Conservation (phyloP, 2,888 invertebrate genomes). For the Yponomeuta evonymella region DNA sequence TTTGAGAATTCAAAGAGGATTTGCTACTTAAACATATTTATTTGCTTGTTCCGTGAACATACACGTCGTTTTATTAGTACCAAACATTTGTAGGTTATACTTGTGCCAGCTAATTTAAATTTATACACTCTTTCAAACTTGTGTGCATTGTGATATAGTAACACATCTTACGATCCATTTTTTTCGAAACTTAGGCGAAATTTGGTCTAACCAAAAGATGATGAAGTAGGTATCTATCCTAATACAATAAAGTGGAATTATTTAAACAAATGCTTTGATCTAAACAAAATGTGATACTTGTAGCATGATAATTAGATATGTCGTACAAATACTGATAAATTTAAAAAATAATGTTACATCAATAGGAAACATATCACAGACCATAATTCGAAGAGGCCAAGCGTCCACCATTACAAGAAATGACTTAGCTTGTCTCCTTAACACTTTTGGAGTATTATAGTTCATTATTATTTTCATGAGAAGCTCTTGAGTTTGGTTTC, state of each 20-base stretch:
- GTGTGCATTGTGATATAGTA: too few relatives aligned
- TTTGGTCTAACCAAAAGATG: too few relatives aligned
- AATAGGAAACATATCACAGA: slow-evolving; percentile 17
- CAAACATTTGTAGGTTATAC: too few relatives aligned
- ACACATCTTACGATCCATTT: too few relatives aligned
- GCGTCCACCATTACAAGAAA: slow-evolving; percentile 18
- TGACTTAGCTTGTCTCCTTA: slow-evolving; percentile 15
- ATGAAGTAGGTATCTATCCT: too few relatives aligned
- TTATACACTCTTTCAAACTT: too few relatives aligned
- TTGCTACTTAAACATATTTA: not conserved
- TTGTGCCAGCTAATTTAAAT: too few relatives aligned
- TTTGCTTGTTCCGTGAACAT: slow-evolving; percentile 17
- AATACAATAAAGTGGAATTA: too few relatives aligned
- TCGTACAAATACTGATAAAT: slow-evolving; percentile 16
- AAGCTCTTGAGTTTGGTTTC: not conserved
- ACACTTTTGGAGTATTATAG: not conserved
- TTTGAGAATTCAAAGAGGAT: not conserved
- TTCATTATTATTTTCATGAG: slow-evolving; percentile 2
- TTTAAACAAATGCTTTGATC: not conserved
- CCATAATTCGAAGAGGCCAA: slow-evolving; percentile 15
- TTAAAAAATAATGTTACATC: slow-evolving; percentile 18
- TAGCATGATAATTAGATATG: slow-evolving; percentile 11
- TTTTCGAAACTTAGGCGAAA: too few relatives aligned
- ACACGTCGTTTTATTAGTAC: not conserved
- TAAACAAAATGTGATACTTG: slow-evolving; percentile 13